Percentiles rank a stretch among this genome's conserved stretches.
Evolutionary conservation across 2,113 vertebrate species (phyloP).

Genomic region (Capreolus pygargus): DNA sequence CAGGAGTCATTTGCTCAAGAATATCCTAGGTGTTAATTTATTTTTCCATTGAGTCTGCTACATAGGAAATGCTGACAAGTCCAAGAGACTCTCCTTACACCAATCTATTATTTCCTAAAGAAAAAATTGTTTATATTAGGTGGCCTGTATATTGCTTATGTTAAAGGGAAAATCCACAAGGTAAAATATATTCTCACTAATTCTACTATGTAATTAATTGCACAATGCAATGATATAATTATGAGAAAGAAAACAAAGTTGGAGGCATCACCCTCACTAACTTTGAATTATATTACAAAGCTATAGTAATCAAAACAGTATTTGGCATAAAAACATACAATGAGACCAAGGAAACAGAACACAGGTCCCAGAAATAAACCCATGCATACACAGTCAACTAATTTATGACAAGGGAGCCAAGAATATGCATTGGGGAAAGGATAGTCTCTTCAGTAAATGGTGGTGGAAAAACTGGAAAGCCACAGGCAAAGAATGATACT

Average conservation of each 20-base stretch:
- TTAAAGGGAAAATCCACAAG: background rate
- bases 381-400: background rate
- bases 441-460: background rate
- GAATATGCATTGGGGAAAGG: background rate
- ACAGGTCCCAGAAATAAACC: background rate
- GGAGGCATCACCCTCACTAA: background rate
- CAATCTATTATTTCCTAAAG: background rate
- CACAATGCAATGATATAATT: background rate
- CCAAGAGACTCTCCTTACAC: background rate
- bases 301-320: background rate
- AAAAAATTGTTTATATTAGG: background rate
- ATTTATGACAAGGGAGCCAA: background rate
- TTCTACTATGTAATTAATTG: constrained; percentile 5
- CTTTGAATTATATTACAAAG: background rate
- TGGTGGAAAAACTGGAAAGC: background rate
- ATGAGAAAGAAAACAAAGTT: background rate
- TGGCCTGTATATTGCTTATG: background rate
- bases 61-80: background rate
- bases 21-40: background rate
- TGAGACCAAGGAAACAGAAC: background rate
- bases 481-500: background rate
- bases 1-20: background rate
- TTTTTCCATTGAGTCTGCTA: background rate
- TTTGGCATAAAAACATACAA: background rate
- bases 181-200: background rate